Base-by-base conservation (phyloP, 1,140 invertebrate genomes). In the Cotesia chilonis region DNA sequence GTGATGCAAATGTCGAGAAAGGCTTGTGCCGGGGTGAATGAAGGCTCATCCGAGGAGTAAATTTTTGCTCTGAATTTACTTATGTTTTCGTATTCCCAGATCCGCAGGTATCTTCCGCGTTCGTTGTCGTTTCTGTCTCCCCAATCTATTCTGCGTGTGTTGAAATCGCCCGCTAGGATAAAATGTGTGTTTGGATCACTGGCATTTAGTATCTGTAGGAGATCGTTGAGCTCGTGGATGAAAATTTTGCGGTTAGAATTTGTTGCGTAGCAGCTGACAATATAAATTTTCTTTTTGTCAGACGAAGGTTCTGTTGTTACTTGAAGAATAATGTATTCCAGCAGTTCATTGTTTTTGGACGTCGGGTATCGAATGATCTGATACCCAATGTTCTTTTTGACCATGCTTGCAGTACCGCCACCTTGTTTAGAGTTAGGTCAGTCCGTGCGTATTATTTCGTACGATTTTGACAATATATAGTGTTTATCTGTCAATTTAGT, bases 251-350 rank as follows among this genome's bases (percentile, higher is more conserved):
- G 60, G n/a, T 61, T 57, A 3, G 57, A 54, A n/a, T 41, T 60
- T 14, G 14, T 37, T n/a, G 37, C 14, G 55, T 36, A 70, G 10
- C 17, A n/a, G 41, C 59, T 70, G 6, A 60, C 47, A 4, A 47
- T 38, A 12, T 14, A 47, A 10, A 65, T 6, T 10, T 14, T 14
- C 14, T 65, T 14, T 3, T 38, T 65, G 3, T 65, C 12, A 6
- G 41, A 7, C 41, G 10, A 2, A 28, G 20, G 6, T 7, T 14
- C 36, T 10, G 6, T 10, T 1, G 41, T 1, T 4, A 85, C 1
- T 36, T 65, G 3, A 12, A 65, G 38, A 89, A 1, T 79, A 82
- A 7, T 86, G 83, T 0, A 85, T 78, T 1, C 60, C 0, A 63
- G 60, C 3, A 63, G 3, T 63, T 28, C 1, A 10, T 63, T 63